phyloP scores from a whole-genome alignment of 2,888 invertebrate species.

The Drosophila glabriapex region DNA sequence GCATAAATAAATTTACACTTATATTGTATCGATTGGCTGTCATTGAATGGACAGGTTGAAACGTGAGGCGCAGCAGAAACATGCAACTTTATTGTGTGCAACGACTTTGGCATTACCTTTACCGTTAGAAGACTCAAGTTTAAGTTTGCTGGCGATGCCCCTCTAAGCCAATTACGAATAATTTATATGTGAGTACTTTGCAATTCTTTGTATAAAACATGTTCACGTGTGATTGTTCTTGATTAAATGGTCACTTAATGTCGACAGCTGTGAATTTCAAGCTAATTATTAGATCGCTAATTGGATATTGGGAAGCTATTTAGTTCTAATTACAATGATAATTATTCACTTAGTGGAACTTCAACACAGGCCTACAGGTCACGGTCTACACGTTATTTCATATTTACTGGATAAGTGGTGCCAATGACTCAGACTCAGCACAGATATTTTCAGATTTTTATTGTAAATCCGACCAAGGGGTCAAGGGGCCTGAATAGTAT shows the following conservation, averaged over 20 bases:
- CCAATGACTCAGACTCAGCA: not conserved
- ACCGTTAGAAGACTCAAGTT: slow-evolving; percentile 59
- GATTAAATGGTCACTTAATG: slow-evolving; percentile 56
- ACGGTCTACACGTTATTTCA: not conserved
- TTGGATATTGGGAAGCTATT: not conserved
- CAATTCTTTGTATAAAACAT: not conserved
- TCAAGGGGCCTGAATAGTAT: not conserved
- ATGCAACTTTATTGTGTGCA: slow-evolving; percentile 20
- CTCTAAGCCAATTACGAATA: not conserved
- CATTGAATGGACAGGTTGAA: slow-evolving; percentile 55
- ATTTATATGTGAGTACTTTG: not conserved
- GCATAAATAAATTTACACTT: slow-evolving; percentile 6
- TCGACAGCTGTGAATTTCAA: slow-evolving; percentile 25
- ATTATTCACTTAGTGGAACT: not conserved
- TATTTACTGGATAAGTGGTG: not conserved
- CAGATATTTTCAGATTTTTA: not conserved
- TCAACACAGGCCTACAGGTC: not conserved
- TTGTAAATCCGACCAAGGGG: not conserved
- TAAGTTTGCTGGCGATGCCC: slow-evolving; percentile 32
- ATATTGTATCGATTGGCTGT: slow-evolving; percentile 51
- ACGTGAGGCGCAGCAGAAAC: slow-evolving; percentile 10
- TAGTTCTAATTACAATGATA: not conserved
- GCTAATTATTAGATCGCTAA: not conserved
- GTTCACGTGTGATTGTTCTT: slow-evolving; percentile 33
- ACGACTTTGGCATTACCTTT: slow-evolving; percentile 51